These are phyloP conservation scores for Triops cancriformis DNA, from an alignment of 1,140 invertebrate species.

Conservation along the genomic window DNA sequence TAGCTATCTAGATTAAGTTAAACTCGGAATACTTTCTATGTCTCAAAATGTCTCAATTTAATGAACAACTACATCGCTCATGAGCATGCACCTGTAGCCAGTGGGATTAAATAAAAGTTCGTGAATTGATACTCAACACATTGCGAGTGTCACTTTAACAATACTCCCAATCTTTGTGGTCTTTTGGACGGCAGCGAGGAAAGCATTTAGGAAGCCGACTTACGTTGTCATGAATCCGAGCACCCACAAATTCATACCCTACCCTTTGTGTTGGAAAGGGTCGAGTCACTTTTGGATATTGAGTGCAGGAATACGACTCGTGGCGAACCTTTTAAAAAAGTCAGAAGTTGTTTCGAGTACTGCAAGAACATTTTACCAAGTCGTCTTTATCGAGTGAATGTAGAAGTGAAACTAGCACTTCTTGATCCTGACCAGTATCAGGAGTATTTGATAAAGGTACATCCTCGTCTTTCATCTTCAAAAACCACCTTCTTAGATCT, in stretches of 20 bases:
- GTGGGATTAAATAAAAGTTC: too few species aligned
- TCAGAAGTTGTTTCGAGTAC: background rate
- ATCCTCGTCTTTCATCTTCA: background rate
- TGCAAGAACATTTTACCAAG: background rate
- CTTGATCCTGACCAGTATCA: background rate
- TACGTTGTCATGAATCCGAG: too few species aligned
- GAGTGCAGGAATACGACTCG: slow-evolving; percentile 14
- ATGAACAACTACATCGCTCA: too few species aligned
- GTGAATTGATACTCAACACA: too few species aligned
- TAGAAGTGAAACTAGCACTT: background rate
- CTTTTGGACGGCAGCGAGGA: background rate
- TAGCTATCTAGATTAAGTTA: too few species aligned
- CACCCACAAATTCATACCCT: background rate
- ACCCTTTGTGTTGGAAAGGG: slow-evolving; percentile 16
- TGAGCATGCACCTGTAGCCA: too few species aligned
- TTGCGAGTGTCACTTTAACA: background rate
- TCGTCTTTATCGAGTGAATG: slow-evolving; percentile 5
- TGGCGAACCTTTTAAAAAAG: background rate
- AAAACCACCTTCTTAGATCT: background rate
- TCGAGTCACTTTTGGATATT: background rate
- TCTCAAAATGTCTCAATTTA: too few species aligned
- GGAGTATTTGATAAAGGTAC: background rate
- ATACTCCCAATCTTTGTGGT: slow-evolving; percentile 22
- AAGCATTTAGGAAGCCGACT: background rate
- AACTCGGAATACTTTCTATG: too few species aligned